Evolutionary conservation across 2,888 invertebrate species (phyloP), one percentile per base, ranked within the genome.

Genomic region (Hipparchia sbordonii): DNA sequence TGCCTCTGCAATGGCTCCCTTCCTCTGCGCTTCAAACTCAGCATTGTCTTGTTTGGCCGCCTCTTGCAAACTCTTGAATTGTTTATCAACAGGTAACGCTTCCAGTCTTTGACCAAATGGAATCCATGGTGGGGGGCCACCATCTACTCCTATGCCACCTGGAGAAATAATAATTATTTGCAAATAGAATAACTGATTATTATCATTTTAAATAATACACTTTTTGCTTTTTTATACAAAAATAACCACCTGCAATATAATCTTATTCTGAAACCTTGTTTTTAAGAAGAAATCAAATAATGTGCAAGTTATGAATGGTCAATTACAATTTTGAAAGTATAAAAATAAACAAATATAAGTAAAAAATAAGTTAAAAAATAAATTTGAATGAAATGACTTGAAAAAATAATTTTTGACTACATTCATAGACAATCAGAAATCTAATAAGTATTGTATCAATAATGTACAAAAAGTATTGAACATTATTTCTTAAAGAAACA

Each of bases 101-200:
- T 96, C 93, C 71, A 97, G 94, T 82, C 95, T 96, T 82, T 97
- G 96, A 0, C 98, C 98, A 92, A 98, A 98, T 54, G 98, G 96
- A 80, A 98, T 97, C 98, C 98, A 98, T 57, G 97, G 96, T 60
- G 97, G 98, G 2, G 98, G 98, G 0, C 97, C 97, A 76, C 97
- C 97, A 79, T 97, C 96, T 72, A 95, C 95, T 7, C 95, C 95
- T 71, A 95, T 92, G 54, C 95, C 94, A 68, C 95, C 94, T 91
- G 85, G 88, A 86, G 78, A 77, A 77, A 67, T 61, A 75, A 51
- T 59, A 6, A 48, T 23, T 23, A 23, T 23, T 23, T 23, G 23
- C 23, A 23, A 23, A 23, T 23, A 23, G 23, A 23, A 23, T 23
- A 23, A 23, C 23, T 23, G 23, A 23, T 23, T 23, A 23, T 23